Evolutionary conservation across 2,888 invertebrate genomes (phyloP).

Genomic region (Villa cingulata): DNA sequence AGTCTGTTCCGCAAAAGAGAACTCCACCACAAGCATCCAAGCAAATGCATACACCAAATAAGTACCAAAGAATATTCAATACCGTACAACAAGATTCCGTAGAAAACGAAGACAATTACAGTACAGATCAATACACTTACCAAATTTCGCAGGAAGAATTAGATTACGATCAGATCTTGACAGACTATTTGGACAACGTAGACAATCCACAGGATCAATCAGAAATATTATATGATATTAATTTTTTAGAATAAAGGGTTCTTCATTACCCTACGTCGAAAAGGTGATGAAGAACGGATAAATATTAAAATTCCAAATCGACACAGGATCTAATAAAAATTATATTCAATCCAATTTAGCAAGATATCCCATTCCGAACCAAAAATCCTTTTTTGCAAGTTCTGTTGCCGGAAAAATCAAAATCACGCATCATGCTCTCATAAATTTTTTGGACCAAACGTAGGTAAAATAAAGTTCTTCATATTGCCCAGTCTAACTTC

Average conservation of each 20-base stretch:
- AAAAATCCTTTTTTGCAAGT: conserved; percentile 7
- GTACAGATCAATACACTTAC: background rate
- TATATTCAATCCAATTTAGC: conserved; percentile 4
- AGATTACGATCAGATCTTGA: background rate
- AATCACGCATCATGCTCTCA: conserved; percentile 9
- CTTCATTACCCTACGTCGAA: conserved; percentile 10
- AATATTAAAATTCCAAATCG: conserved; percentile 7
- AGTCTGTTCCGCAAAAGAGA: background rate
- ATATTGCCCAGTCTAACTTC: background rate
- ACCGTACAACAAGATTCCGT: background rate
- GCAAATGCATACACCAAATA: background rate
- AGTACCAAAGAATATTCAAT: background rate
- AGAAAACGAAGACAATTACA: background rate
- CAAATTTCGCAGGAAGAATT: background rate
- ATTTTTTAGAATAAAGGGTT: conserved; percentile 13
- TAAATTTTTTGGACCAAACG: conserved; percentile 4
- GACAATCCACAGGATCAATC: background rate
- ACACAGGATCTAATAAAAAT: conserved; percentile 7
- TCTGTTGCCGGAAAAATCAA: conserved; percentile 8
- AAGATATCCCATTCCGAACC: conserved; percentile 7
- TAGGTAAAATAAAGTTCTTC: background rate
- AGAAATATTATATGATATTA: background rate
- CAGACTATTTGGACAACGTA: background rate
- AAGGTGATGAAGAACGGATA: conserved; percentile 4
- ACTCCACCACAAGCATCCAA: background rate